A percentile compares a stretch with the other conserved stretches of the same genome.
Evolutionary conservation across 35 echinoderm and acorn worm genomes (phyloP).

Genomic region (Patiria miniata): DNA sequence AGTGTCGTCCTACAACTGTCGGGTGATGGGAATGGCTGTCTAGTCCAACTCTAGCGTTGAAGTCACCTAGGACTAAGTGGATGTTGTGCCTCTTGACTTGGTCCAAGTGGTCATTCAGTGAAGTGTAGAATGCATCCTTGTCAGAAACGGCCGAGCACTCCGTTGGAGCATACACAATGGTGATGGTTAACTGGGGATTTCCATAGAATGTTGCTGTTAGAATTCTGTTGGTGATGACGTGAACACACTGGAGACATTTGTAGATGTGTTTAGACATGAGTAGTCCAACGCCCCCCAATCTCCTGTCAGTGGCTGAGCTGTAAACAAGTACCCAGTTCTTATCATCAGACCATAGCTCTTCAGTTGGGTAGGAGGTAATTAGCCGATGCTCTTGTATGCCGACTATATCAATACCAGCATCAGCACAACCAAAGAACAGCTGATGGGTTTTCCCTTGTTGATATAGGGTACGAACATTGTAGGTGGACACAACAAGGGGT

Average conservation of each 20-base stretch:
- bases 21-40: too few species aligned
- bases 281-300: conserved; percentile 2
- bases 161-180: too few species aligned
- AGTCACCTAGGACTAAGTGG: too few species aligned
- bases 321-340: conserved; percentile 45
- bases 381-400: conserved; percentile 51
- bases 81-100: too few species aligned
- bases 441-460: conserved; percentile 44
- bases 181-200: too few species aligned
- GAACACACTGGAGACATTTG: too few species aligned
- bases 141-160: too few species aligned
- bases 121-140: too few species aligned
- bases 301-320: conserved; percentile 5
- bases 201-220: conserved; percentile 38
- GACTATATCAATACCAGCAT: conserved; percentile 23
- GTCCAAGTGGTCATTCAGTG: too few species aligned
- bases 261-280: too few species aligned
- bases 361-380: conserved; percentile 12
- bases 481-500: conserved; percentile 43
- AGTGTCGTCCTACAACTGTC: too few species aligned
- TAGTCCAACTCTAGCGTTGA: too few species aligned
- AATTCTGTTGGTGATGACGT: conserved; percentile 42
- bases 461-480: conserved; percentile 43
- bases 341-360: conserved; percentile 59
- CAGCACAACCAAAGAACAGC: conserved; percentile 39